Evolutionary conservation across 2,113 vertebrate species (phyloP).

Genomic region (Carollia perspicillata): DNA sequence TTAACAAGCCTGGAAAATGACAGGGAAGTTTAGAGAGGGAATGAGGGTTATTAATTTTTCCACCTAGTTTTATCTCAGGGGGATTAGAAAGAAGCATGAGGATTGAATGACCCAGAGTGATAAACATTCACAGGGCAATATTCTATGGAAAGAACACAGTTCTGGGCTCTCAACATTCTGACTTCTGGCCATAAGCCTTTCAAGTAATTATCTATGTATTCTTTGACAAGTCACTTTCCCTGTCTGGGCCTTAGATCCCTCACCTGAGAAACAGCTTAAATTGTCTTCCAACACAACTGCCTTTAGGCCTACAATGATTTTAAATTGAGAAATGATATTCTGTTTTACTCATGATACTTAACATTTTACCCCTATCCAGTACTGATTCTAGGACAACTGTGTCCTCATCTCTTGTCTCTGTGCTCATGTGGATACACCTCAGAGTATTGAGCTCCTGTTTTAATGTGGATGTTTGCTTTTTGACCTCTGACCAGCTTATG

Average conservation of each 20-base stretch:
- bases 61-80: neutral
- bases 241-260: neutral
- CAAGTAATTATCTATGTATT: neutral
- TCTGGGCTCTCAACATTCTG: neutral
- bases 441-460: neutral
- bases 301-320: neutral
- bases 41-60: neutral
- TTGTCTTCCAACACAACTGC: neutral
- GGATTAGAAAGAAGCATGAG: neutral
- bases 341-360: neutral
- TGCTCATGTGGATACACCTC: neutral
- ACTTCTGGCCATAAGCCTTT: neutral
- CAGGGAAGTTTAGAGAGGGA: neutral
- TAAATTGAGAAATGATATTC: neutral
- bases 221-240: neutral
- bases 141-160: neutral
- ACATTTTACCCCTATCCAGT: neutral
- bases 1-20: neutral
- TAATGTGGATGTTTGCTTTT: neutral
- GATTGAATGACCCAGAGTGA: neutral
- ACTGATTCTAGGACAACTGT: neutral
- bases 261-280: neutral
- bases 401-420: neutral
- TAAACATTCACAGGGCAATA: neutral
- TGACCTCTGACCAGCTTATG: neutral